A percentile compares a stretch with the other conserved stretches of the same genome.
phyloP scores from a whole-genome alignment of 1,140 invertebrate species.

The Nylanderia fulva region DNA sequence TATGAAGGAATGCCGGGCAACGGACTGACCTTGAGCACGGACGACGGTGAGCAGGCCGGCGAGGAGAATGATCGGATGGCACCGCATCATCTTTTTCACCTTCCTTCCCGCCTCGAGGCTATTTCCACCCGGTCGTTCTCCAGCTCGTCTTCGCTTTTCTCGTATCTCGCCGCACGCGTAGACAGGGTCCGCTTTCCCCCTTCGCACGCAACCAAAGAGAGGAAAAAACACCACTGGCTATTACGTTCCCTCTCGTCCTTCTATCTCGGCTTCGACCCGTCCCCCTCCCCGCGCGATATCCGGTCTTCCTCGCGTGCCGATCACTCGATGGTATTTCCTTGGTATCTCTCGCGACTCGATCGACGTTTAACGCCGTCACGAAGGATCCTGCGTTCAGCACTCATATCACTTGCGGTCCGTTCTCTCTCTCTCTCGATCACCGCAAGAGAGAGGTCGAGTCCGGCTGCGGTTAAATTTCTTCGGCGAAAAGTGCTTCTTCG shows the following conservation, averaged over 20 bases:
- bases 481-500: not conserved
- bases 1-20: slow-evolving; percentile 45
- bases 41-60: slow-evolving; percentile 79
- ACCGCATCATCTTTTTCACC: slow-evolving; percentile 80
- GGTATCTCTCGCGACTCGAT: slow-evolving; percentile 59
- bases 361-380: slow-evolving; percentile 63
- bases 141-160: slow-evolving; percentile 70
- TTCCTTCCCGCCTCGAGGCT: slow-evolving; percentile 72
- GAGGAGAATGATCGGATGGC: slow-evolving; percentile 79
- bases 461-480: not conserved
- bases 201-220: slow-evolving; percentile 33
- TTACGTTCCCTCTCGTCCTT: not conserved
- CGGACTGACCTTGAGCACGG: slow-evolving; percentile 83
- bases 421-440: slow-evolving; percentile 2
- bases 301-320: slow-evolving; percentile 52
- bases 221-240: slow-evolving; percentile 36
- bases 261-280: not conserved
- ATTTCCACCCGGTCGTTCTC: slow-evolving; percentile 63
- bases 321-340: slow-evolving; percentile 63
- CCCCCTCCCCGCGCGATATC: not conserved
- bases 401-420: slow-evolving; percentile 64
- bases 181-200: not conserved
- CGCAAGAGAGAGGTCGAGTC: not conserved
- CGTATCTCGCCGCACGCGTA: slow-evolving; percentile 19
- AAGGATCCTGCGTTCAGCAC: slow-evolving; percentile 60